A percentile compares a stretch with the other conserved stretches of the same genome.
Evolutionary conservation across 2,113 vertebrate species (phyloP).

Genomic region (Poeciliopsis prolifica): DNA sequence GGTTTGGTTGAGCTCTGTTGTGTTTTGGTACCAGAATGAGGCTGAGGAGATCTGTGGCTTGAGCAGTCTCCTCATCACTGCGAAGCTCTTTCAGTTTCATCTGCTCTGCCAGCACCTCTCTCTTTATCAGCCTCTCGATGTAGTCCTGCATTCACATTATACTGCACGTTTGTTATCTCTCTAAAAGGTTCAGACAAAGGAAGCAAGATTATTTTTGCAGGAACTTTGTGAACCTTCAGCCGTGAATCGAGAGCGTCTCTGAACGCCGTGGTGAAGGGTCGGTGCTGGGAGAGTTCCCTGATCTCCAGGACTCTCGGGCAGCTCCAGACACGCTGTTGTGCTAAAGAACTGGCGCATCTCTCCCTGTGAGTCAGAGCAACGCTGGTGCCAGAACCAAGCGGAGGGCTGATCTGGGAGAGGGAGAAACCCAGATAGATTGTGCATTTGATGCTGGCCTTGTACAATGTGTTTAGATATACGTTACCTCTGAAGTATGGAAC

Average conservation of each 20-base stretch:
- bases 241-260: constrained; percentile 79
- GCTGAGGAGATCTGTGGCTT: constrained; percentile 79
- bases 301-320: constrained; percentile 85
- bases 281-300: constrained; percentile 84
- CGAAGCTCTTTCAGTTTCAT: constrained; percentile 85
- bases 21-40: constrained; percentile 74
- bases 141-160: constrained; percentile 78
- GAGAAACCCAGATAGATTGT: not conserved
- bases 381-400: constrained; percentile 66
- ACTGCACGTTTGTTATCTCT: not conserved
- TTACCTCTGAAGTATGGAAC: constrained; percentile 83
- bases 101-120: constrained; percentile 78
- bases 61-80: constrained; percentile 77
- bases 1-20: not conserved
- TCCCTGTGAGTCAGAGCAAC: constrained; percentile 72
- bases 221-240: constrained; percentile 80
- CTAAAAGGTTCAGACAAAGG: not conserved
- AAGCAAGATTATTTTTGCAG: not conserved
- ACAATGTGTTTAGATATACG: not conserved
- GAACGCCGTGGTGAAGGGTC: constrained; percentile 68
- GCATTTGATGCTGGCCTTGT: not conserved
- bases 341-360: constrained; percentile 5
- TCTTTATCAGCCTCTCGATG: constrained; percentile 82
- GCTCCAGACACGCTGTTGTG: constrained; percentile 52
- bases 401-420: constrained; percentile 74